Conservation (phyloP, 1,140 invertebrate genomes). For the Goniozus legneri region DNA sequence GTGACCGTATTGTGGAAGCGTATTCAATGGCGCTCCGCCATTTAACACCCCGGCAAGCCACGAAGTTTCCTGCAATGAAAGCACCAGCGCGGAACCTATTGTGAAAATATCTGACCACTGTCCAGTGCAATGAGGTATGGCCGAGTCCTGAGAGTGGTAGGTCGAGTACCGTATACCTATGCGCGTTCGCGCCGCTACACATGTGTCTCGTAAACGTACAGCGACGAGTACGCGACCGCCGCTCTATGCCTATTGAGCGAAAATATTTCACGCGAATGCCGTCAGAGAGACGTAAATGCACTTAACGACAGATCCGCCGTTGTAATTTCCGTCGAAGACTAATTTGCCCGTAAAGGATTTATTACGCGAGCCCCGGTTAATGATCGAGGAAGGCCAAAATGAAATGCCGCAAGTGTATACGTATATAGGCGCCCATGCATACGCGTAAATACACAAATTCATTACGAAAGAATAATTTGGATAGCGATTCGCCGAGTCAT, state of each 20-base stretch:
- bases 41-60: constrained; percentile 45
- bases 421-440: too few species aligned
- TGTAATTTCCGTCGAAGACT: too few species aligned
- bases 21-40: constrained; percentile 44
- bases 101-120: constrained; percentile 53
- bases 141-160: constrained; percentile 32
- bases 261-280: constrained; percentile 24
- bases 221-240: constrained; percentile 6
- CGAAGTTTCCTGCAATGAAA: constrained; percentile 50
- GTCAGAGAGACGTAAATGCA: constrained; percentile 30
- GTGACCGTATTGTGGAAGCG: constrained; percentile 44
- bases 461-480: too few species aligned
- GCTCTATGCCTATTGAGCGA: constrained; percentile 15
- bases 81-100: constrained; percentile 46
- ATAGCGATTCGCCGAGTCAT: too few species aligned
- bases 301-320: constrained; percentile 23
- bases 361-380: too few species aligned
- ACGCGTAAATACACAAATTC: too few species aligned
- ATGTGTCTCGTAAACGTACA: too few species aligned
- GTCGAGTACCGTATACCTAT: constrained; percentile 19
- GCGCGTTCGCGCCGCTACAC: constrained; percentile 1
- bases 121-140: constrained; percentile 47
- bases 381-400: too few species aligned
- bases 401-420: too few species aligned
- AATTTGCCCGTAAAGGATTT: too few species aligned